Percentiles rank a stretch among this genome's conserved stretches.
Conservation (phyloP, 2,888 invertebrate species). For the Tenthredo livida region DNA sequence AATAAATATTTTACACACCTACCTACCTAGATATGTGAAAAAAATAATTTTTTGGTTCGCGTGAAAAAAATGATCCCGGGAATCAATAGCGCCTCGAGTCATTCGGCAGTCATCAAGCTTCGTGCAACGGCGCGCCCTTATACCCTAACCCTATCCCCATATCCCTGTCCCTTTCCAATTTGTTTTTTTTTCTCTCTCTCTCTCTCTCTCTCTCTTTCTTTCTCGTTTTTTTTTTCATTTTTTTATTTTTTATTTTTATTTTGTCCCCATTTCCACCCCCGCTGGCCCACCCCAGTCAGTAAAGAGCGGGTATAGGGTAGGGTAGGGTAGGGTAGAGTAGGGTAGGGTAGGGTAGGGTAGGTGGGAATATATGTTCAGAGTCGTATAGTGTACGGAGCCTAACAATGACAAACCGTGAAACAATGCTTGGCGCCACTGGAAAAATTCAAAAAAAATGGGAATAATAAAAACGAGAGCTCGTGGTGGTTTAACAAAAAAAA, state of each 20-base stretch:
- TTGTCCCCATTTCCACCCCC: not conserved
- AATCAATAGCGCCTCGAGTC: constrained; percentile 76
- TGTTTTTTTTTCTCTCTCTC: not conserved
- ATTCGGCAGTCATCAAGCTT: constrained; percentile 75
- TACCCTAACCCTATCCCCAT: constrained; percentile 19
- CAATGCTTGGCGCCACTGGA: constrained; percentile 78
- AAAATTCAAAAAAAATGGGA: constrained; percentile 63
- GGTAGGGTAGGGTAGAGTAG: not conserved
- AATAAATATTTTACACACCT: too few relatives aligned
- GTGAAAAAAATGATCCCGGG: constrained; percentile 56
- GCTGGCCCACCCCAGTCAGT: not conserved
- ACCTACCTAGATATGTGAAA: too few relatives aligned
- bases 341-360: not conserved
- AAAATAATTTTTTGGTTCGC: not conserved
- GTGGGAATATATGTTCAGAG: constrained; percentile 11
- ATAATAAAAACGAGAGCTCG: constrained; percentile 54
- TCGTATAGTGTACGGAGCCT: constrained; percentile 42
- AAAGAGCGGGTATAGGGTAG: not conserved
- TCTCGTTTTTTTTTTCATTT: not conserved
- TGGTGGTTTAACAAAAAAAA: constrained; percentile 59
- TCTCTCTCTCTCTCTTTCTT: not conserved
- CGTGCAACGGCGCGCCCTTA: constrained; percentile 43
- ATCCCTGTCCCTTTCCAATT: not conserved
- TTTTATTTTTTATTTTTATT: not conserved
- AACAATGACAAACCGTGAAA: constrained; percentile 78